Evolutionary conservation across 2,797 vertebrate genomes (phyloP).

Genomic region (Poliocrania exsul): DNA sequence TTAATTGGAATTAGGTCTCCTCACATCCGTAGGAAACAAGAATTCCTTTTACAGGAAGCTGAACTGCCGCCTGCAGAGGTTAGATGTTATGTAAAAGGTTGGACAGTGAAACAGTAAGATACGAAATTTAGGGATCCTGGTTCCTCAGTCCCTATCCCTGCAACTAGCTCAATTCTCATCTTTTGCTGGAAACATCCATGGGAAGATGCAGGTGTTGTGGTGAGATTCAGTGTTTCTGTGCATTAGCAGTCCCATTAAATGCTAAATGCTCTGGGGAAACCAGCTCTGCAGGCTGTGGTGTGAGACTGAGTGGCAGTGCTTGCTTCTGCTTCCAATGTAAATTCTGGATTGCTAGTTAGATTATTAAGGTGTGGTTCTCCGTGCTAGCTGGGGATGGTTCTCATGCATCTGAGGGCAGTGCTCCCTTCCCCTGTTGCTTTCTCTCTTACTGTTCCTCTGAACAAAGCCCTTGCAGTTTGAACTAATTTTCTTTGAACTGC

Average conservation of each 20-base stretch:
- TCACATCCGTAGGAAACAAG: fast-evolving
- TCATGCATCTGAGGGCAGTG: not conserved
- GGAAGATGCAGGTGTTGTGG: not conserved
- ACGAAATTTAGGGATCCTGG: not conserved
- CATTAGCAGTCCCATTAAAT: not conserved
- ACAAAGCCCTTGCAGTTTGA: not conserved
- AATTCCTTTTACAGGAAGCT: not conserved
- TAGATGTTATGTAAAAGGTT: not conserved
- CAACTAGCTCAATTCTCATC: fast-evolving
- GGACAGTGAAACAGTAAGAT: not conserved
- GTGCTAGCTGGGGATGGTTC: fast-evolving
- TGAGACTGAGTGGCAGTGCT: fast-evolving
- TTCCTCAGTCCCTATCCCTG: not conserved
- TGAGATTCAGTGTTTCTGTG: not conserved
- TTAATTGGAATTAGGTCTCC: not conserved
- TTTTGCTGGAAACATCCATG: not conserved
- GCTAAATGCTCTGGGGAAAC: not conserved
- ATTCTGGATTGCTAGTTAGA: not conserved
- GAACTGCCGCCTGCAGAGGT: not conserved
- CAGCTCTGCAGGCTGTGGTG: fast-evolving
- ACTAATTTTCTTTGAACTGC: constrained; percentile 21
- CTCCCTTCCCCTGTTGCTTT: fast-evolving
- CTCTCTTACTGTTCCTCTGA: not conserved
- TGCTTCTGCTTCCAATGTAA: not conserved
- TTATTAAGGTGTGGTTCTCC: fast-evolving